Conservation (phyloP, 1,140 invertebrate genomes). For the Ceratosolen fusciceps region DNA sequence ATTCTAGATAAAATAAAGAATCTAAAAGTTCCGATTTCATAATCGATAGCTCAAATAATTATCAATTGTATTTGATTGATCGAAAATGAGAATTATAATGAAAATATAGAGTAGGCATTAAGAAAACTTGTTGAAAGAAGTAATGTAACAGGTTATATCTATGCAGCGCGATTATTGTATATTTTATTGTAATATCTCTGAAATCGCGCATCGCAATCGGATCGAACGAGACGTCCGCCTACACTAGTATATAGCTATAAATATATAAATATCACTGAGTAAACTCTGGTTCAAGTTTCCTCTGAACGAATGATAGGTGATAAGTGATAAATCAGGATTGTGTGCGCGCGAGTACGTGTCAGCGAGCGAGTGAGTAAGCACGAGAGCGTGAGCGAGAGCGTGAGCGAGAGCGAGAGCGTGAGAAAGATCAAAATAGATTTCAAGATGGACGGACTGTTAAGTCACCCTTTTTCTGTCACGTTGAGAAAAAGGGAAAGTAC, state of each 20-base stretch:
- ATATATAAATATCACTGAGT: constrained; percentile 21
- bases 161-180: not conserved
- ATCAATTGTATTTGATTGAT: constrained; percentile 6
- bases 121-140: not conserved
- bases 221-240: constrained; percentile 28
- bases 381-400: not conserved
- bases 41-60: constrained; percentile 14
- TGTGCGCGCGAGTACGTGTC: not conserved
- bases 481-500: not conserved
- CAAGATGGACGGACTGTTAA: not conserved
- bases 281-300: constrained; percentile 34
- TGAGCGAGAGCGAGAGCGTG: not conserved
- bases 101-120: not conserved
- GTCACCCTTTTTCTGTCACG: not conserved
- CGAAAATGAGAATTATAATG: not conserved
- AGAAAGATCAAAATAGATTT: not conserved
- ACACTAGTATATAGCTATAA: constrained; percentile 1
- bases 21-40: constrained; percentile 17
- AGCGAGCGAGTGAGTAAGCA: not conserved
- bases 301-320: constrained; percentile 6
- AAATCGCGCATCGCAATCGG: not conserved
- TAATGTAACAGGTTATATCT: not conserved
- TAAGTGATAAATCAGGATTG: not conserved
- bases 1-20: constrained; percentile 20
- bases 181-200: constrained; percentile 22